Base-by-base conservation (phyloP, 2,797 vertebrate species). In the Argentina silus region DNA sequence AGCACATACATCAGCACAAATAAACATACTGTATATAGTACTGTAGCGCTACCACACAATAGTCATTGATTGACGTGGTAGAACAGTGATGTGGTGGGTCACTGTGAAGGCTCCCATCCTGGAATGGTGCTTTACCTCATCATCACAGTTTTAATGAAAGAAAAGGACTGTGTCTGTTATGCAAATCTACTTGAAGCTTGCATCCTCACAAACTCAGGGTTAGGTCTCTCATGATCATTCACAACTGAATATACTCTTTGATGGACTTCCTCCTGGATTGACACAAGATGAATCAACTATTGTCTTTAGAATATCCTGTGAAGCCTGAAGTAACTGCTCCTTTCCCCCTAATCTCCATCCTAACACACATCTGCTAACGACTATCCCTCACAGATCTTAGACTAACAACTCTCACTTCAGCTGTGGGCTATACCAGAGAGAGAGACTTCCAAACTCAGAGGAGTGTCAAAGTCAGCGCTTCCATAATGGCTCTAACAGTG, bases 311-410 rank as follows among this genome's bases (percentile, higher is more conserved):
- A 65, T 45, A 73, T 59, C 51, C 63, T 66, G 7, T 57, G 47
- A 45, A 15, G 42, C 17, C 44, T 11, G 36, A 1, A 65, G 11
- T 21, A 27, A 10, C 6, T 9, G 21, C 50, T 48, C 50, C 68
- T 8, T 36, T 27, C 9, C 19, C 61, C 74, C 63, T 42, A 17
- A 43, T 64, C 53, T 6, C 23, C 7, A 45, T 47, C 66, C 67
- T 65, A 55, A 70, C 68, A 62, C 14, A 48, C 21, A 11, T 36
- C 44, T n/a, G 76, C 42, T 73, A 69, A 65, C 53, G 45, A 66
- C 66, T 44, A 56, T 51, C 67, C 45, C 47, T 73, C 51, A 50
- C 60, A 57, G n/a, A 60, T 42, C 67, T 64, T 48, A 59, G 51
- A 67, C 15, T 17, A 67, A 59, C 51, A 66, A 66, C 51, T 66